These are phyloP conservation scores for Anagyrus pseudococci DNA, from an alignment of 2,888 invertebrate species.

Conservation along the genomic window DNA sequence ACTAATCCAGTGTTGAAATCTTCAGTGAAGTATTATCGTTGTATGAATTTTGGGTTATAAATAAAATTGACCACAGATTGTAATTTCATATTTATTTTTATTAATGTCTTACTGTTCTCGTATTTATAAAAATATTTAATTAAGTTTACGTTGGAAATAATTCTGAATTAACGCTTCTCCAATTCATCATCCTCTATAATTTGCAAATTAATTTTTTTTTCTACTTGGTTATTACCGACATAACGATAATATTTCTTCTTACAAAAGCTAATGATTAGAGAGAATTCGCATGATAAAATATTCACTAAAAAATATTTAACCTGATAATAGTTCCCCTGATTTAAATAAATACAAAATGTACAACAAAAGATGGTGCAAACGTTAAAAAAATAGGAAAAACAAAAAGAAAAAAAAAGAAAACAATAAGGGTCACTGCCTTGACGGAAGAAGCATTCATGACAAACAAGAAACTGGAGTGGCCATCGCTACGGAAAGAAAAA, in stretches of 20 bases:
- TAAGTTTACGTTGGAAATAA: conserved; percentile 36
- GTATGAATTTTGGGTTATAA: conserved; percentile 23
- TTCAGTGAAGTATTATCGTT: too few relatives aligned
- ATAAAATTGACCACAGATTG: conserved; percentile 6
- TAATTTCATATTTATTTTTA: conserved; percentile 34
- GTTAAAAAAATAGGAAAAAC: conserved; percentile 26
- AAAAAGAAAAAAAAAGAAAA: conserved; percentile 20
- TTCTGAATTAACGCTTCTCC: conserved; percentile 35
- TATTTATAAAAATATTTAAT: conserved; percentile 41
- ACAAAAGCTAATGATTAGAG: conserved; percentile 32
- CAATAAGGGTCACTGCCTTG: conserved; percentile 11
- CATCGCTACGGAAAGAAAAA: not conserved
- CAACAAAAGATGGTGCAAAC: conserved; percentile 31
- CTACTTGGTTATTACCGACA: conserved; percentile 23
- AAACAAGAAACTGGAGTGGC: conserved; percentile 1
- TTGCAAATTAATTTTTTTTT: conserved; percentile 34
- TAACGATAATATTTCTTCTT: conserved; percentile 26
- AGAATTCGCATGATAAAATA: conserved; percentile 26
- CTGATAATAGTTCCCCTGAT: conserved; percentile 35
- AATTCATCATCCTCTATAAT: conserved; percentile 26
- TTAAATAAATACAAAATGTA: conserved; percentile 37
- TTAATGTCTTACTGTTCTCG: conserved; percentile 34
- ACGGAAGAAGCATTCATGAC: conserved; percentile 11
- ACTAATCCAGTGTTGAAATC: too few relatives aligned
- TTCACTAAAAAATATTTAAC: conserved; percentile 23